Percentiles rank a stretch among this genome's conserved stretches.
Evolutionary conservation across 2,113 vertebrate species (phyloP).

Genomic region (Macrotis lagotis): DNA sequence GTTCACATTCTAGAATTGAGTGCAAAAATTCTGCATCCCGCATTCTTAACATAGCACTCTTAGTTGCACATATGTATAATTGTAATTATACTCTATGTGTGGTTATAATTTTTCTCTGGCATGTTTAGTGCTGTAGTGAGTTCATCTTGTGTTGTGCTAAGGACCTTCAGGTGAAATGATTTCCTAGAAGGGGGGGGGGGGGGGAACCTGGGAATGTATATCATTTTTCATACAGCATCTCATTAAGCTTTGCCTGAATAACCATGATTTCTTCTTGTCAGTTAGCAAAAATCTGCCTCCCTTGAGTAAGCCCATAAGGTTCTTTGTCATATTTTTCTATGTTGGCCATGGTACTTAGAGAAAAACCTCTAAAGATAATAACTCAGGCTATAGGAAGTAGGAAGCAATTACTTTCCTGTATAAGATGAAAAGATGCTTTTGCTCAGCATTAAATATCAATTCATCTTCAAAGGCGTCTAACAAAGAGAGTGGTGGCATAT

Average conservation of each 20-base stretch:
- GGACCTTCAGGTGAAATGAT: slow-evolving; percentile 51
- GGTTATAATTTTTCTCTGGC: slow-evolving; percentile 50
- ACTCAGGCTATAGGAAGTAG: slow-evolving; percentile 77
- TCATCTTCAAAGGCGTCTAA: slow-evolving; percentile 70
- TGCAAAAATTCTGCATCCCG: slow-evolving; percentile 1
- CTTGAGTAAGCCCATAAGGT: slow-evolving; percentile 61
- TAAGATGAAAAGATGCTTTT: slow-evolving; percentile 75
- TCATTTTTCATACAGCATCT: slow-evolving; percentile 59
- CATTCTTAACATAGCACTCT: slow-evolving; percentile 35
- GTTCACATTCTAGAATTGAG: slow-evolving; percentile 2
- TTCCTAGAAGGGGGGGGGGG: slow-evolving; percentile 48
- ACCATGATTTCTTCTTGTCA: slow-evolving; percentile 67
- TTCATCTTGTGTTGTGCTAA: slow-evolving; percentile 45
- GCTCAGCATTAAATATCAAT: slow-evolving; percentile 75
- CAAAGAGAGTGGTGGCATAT: slow-evolving; percentile 64
- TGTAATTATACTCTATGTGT: not conserved
- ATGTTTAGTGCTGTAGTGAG: slow-evolving; percentile 15
- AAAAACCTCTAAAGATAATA: slow-evolving; percentile 64
- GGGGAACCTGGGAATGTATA: not conserved
- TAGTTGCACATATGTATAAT: not conserved
- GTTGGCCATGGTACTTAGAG: slow-evolving; percentile 48
- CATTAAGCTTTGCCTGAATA: slow-evolving; percentile 48
- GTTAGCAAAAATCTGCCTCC: slow-evolving; percentile 66
- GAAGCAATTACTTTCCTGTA: slow-evolving; percentile 76
- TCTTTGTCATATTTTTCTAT: slow-evolving; percentile 68